A percentile compares a stretch with the other conserved stretches of the same genome.
Conservation (phyloP, 2,888 invertebrate genomes). For the Stenurella melanura region DNA sequence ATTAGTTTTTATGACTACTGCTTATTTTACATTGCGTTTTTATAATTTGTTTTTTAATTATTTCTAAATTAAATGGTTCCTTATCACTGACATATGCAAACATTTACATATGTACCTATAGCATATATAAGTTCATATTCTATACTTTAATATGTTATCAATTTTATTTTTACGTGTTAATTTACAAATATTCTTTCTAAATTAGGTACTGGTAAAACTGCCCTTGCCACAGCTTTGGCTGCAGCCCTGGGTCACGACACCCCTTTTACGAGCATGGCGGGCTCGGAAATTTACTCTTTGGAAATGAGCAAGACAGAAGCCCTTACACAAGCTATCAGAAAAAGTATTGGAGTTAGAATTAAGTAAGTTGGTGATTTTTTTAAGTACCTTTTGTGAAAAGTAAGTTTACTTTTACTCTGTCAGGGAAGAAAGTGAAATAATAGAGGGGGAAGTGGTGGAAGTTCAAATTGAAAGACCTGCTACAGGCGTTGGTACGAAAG, state of each 20-base stretch:
- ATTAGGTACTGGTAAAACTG: conserved; percentile 90
- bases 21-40: too few species aligned
- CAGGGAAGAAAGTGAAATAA: conserved; percentile 96
- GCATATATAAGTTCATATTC: too few species aligned
- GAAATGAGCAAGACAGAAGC: conserved; percentile 99
- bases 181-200: conserved; percentile 9
- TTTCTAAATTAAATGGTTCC: too few species aligned
- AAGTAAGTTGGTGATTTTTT: conserved; percentile 63
- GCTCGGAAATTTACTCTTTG: conserved; percentile 97
- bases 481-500: conserved; percentile 89
- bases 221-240: conserved; percentile 97
- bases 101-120: too few species aligned
- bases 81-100: too few species aligned
- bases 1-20: too few species aligned
- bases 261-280: conserved; percentile 98
- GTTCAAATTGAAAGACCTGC: conserved; percentile 97
- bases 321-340: conserved; percentile 95
- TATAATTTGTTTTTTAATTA: too few species aligned
- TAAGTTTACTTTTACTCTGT: background rate
- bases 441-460: conserved; percentile 99
- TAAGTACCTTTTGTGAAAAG: background rate
- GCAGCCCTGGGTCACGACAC: conserved; percentile 95
- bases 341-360: conserved; percentile 94
- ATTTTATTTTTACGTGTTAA: background rate
- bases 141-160: too few species aligned